phyloP scores from a whole-genome alignment of 92 coral and sea anemone species.

The Phenganax subtilis region DNA sequence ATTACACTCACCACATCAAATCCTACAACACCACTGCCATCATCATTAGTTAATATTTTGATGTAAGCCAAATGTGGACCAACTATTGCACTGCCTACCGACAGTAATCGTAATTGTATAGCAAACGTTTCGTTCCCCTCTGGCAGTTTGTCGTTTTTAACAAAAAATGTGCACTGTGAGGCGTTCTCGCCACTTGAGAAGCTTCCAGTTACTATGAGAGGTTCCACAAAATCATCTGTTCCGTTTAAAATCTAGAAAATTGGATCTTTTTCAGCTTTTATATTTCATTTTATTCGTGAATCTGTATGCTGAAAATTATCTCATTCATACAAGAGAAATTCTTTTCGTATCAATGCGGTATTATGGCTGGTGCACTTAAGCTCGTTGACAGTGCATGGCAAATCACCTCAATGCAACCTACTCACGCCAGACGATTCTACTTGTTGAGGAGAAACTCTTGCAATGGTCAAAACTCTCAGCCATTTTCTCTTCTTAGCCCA shows the following conservation, averaged over 20 bases:
- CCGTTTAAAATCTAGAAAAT: conserved; percentile 52
- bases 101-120: conserved; percentile 42
- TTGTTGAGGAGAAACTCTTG: too few species aligned
- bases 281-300: not conserved
- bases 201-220: not conserved
- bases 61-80: conserved; percentile 58
- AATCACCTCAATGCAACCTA: too few species aligned
- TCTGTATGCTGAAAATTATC: too few species aligned
- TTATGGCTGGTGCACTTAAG: too few species aligned
- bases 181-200: conserved; percentile 38
- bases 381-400: too few species aligned
- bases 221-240: conserved; percentile 30
- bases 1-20: conserved; percentile 63
- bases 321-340: too few species aligned
- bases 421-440: too few species aligned
- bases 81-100: conserved; percentile 44
- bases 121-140: conserved; percentile 83
- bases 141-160: conserved; percentile 59
- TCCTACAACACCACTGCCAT: conserved; percentile 85
- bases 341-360: too few species aligned
- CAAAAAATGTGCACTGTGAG: conserved; percentile 48
- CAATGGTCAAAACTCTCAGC: too few species aligned
- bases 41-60: conserved; percentile 71
- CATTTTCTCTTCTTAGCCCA: too few species aligned
- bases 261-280: not conserved